Evolutionary conservation across 2,113 vertebrate species (phyloP), one percentile per base, ranked within the genome.

Genomic region (Peromyscus polionotus): DNA sequence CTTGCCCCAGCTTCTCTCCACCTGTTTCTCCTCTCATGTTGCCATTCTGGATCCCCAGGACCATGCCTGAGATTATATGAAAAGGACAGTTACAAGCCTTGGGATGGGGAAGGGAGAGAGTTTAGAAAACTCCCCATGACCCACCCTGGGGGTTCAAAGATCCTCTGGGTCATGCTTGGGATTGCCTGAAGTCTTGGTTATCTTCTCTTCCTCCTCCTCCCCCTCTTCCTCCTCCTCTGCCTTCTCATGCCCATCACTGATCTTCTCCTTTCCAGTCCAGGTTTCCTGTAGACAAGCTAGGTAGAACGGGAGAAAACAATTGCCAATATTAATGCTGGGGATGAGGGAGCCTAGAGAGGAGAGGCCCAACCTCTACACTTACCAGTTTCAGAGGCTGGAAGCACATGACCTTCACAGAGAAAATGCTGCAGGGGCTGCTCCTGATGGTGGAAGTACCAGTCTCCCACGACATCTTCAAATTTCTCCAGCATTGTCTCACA

Each of bases 361-460:
- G 12, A 61, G 10, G 16, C 2, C 51, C 57, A 54, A n/a, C 5
- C 5, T n/a, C 39, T 24, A 75, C n/a, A 61, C 97, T 97, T 73
- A 99, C 99, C 99, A 97, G 92, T 98, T 45, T 99, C 99, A 19
- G 98, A 96, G 1, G 95, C 48, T 65, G 95, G 61, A 42, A 99
- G 99, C 91, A 99, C 98, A 3, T 99, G 99, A 9, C 88, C 97
- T 97, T 98, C 96, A 92, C 99, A 99, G 59, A 99, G 99, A 97
- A 99, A 99, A 75, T 79, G 97, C 97, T 99, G 99, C 89, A 99
- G 98, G 68, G 98, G 97, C 96, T 99, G 95, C 61, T 99, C 99
- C 98, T 99, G 99, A 88, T 99, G 99, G 93, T 99, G 98, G 97
- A 99, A 99, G 97, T 99, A 99, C 99, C 99, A 99, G 96, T 99